These are phyloP conservation scores for Drosophila biarmipes DNA, from an alignment of 1,140 invertebrate species.

Conservation along the genomic window DNA sequence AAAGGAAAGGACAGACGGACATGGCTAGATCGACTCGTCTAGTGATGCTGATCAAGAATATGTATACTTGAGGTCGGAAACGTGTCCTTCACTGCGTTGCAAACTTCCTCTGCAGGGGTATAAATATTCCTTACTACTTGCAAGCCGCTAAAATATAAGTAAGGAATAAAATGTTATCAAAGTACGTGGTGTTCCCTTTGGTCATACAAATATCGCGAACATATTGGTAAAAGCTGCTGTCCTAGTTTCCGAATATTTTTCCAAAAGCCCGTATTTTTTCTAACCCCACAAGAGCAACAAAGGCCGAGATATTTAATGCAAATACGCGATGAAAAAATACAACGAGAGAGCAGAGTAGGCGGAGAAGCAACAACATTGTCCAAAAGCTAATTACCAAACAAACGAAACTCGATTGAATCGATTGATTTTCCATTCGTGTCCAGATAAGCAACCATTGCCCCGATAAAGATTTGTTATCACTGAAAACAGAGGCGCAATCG, in stretches of 20 bases:
- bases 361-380: constrained; percentile 59
- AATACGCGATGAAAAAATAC: constrained; percentile 20
- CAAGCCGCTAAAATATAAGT: neutral
- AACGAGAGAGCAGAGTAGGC: neutral
- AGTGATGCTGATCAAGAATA: no score
- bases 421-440: constrained; percentile 71
- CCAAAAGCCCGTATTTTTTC: constrained; percentile 41
- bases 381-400: constrained; percentile 80
- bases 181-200: neutral
- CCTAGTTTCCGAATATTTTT: constrained; percentile 30
- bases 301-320: constrained; percentile 30
- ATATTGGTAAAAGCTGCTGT: constrained; percentile 9
- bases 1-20: no score
- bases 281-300: constrained; percentile 26
- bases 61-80: no score
- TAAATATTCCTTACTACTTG: no score
- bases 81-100: no score
- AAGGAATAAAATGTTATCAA: neutral
- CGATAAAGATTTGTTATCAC: constrained; percentile 84
- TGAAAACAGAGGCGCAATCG: constrained; percentile 82
- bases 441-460: constrained; percentile 78
- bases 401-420: constrained; percentile 75
- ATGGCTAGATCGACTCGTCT: no score
- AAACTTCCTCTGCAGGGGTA: no score
- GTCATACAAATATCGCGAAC: constrained; percentile 1